These are phyloP conservation scores for Thymelicus sylvestris DNA, from an alignment of 2,888 invertebrate species.

Conservation along the genomic window DNA sequence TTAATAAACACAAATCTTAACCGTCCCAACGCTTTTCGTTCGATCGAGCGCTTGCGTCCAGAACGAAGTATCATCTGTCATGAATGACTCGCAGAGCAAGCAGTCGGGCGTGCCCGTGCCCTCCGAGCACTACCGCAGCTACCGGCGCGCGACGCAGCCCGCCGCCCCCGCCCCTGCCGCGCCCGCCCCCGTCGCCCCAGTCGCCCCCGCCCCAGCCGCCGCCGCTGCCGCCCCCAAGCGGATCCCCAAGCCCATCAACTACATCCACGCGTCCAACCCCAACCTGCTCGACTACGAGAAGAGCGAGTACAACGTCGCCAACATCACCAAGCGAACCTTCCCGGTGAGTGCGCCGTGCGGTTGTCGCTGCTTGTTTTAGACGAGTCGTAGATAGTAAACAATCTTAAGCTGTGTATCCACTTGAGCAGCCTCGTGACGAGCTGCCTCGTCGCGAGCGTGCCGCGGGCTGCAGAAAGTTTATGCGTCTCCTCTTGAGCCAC, in stretches of 20 bases:
- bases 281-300: conserved; percentile 87
- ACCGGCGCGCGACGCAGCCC: conserved; percentile 42
- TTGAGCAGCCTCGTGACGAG: too few species aligned
- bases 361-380: too few species aligned
- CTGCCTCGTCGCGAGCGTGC: too few species aligned
- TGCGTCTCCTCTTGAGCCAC: too few species aligned
- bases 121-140: conserved; percentile 86
- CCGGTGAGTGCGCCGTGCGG: conserved; percentile 43
- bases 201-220: conserved; percentile 40
- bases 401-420: too few species aligned
- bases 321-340: conserved; percentile 59
- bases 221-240: conserved; percentile 30
- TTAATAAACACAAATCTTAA: too few species aligned
- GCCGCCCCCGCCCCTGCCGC: conserved; percentile 34
- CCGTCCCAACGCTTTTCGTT: too few species aligned
- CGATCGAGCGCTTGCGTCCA: too few species aligned
- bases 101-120: conserved; percentile 86
- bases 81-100: conserved; percentile 55
- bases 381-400: too few species aligned
- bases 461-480: too few species aligned
- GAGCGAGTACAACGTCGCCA: conserved; percentile 62
- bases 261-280: conserved; percentile 89
- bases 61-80: too few species aligned
- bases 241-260: conserved; percentile 83
- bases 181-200: conserved; percentile 31